Conservation (phyloP, 2,888 invertebrate species). For the Tinea semifulvella region DNA sequence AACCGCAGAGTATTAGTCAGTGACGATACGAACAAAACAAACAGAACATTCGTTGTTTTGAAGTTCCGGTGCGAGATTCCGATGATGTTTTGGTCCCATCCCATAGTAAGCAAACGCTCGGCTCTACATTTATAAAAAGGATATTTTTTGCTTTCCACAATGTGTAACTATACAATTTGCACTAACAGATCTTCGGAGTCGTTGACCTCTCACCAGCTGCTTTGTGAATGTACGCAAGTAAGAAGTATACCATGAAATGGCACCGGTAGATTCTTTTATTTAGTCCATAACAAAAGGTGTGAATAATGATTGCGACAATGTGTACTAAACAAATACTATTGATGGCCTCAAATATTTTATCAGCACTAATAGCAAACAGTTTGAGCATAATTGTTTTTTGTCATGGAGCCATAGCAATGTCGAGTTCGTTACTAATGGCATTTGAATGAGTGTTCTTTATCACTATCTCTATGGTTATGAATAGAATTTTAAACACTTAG, state of each 20-base stretch:
- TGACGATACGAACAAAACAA: background rate
- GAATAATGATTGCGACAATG: slow-evolving; percentile 38
- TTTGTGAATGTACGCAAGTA: slow-evolving; percentile 51
- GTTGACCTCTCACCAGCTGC: slow-evolving; percentile 60
- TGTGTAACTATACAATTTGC: slow-evolving; percentile 61
- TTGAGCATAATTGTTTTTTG: background rate
- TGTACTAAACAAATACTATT: slow-evolving; percentile 12
- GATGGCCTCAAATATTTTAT: slow-evolving; percentile 6
- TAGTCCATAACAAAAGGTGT: slow-evolving; percentile 54
- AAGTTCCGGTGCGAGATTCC: slow-evolving; percentile 28
- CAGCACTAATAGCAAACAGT: background rate
- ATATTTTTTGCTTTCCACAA: slow-evolving; percentile 47
- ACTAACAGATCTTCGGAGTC: slow-evolving; percentile 43
- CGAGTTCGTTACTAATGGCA: background rate
- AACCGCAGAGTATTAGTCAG: too few species aligned
- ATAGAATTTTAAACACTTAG: slow-evolving; percentile 41
- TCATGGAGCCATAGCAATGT: background rate
- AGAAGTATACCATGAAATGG: slow-evolving; percentile 50
- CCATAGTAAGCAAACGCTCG: slow-evolving; percentile 34
- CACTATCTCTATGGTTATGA: slow-evolving; percentile 20
- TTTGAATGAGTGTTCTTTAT: background rate
- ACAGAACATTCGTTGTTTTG: slow-evolving; percentile 11
- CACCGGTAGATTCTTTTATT: slow-evolving; percentile 49
- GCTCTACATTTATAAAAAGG: slow-evolving; percentile 29
- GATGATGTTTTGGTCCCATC: slow-evolving; percentile 27